Evolutionary conservation across 2,888 invertebrate species (phyloP).

Genomic region (Calephelis perditalis): DNA sequence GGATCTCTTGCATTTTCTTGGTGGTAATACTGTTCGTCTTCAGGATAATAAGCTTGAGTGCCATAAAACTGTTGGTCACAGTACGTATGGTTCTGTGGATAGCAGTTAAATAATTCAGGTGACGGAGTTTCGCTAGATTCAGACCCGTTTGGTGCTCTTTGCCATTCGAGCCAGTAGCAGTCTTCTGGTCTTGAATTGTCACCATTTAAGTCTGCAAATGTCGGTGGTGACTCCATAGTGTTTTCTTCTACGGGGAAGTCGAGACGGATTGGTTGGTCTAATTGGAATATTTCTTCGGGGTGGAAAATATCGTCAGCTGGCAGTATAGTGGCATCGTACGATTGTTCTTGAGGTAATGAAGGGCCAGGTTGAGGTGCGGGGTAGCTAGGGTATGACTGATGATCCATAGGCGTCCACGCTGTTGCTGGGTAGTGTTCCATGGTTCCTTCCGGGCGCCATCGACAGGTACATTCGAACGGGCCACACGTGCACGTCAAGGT

Average conservation of each 20-base stretch:
- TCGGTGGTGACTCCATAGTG: constrained; percentile 81
- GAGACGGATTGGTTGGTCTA: constrained; percentile 84
- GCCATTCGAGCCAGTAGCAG: constrained; percentile 78
- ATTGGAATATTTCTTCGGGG: constrained; percentile 87
- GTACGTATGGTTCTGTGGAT: constrained; percentile 59
- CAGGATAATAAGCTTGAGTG: constrained; percentile 60
- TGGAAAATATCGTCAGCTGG: constrained; percentile 84
- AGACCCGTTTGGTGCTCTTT: constrained; percentile 62
- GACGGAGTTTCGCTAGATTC: constrained; percentile 77
- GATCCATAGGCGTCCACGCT: constrained; percentile 55
- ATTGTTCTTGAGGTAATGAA: constrained; percentile 54
- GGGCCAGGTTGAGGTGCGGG: constrained; percentile 45
- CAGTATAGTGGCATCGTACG: constrained; percentile 78
- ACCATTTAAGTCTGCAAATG: constrained; percentile 84
- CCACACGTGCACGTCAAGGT: constrained; percentile 84
- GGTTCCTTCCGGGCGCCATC: constrained; percentile 57
- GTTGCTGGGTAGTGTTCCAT: constrained; percentile 52
- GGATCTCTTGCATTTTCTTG: constrained; percentile 50
- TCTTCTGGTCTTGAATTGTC: constrained; percentile 83
- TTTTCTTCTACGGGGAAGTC: constrained; percentile 77
- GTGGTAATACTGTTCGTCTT: constrained; percentile 63
- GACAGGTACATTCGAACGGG: constrained; percentile 86
- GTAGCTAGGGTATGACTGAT: constrained; percentile 53
- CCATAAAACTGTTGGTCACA: constrained; percentile 60
- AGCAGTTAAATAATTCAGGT: constrained; percentile 71